These are phyloP conservation scores for Aphaenogaster floridana DNA, from an alignment of 1,140 invertebrate species.

Conservation along the genomic window DNA sequence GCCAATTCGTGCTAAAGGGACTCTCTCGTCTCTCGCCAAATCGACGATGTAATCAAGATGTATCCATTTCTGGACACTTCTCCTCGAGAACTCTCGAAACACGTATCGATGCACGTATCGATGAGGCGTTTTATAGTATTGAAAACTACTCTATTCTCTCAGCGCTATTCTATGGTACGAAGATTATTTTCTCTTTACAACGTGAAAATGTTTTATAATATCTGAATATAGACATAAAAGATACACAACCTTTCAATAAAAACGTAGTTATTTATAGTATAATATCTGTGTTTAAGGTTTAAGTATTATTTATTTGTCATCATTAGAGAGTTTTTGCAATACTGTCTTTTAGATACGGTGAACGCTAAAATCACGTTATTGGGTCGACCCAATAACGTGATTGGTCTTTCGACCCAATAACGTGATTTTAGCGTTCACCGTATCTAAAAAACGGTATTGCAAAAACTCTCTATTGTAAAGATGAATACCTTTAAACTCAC, in stretches of 20 bases:
- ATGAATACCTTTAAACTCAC: background rate
- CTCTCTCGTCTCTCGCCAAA: conserved; percentile 8
- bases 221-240: background rate
- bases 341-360: too few relatives aligned
- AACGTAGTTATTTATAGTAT: background rate
- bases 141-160: background rate
- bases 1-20: conserved; percentile 56
- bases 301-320: background rate
- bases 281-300: background rate
- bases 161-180: background rate
- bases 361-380: too few relatives aligned
- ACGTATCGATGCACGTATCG: conserved; percentile 4
- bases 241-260: background rate
- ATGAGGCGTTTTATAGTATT: background rate
- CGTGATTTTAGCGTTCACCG: too few relatives aligned
- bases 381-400: too few relatives aligned
- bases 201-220: background rate
- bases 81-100: conserved; percentile 26
- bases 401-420: too few relatives aligned
- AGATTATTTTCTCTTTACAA: background rate
- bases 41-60: conserved; percentile 54
- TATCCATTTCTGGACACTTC: conserved; percentile 44
- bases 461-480: too few relatives aligned
- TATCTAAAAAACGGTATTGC: too few relatives aligned
- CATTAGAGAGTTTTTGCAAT: too few relatives aligned